A percentile compares a stretch with the other conserved stretches of the same genome.
Conservation (phyloP, 2,113 vertebrate species). For the Tympanuchus pallidicinctus region DNA sequence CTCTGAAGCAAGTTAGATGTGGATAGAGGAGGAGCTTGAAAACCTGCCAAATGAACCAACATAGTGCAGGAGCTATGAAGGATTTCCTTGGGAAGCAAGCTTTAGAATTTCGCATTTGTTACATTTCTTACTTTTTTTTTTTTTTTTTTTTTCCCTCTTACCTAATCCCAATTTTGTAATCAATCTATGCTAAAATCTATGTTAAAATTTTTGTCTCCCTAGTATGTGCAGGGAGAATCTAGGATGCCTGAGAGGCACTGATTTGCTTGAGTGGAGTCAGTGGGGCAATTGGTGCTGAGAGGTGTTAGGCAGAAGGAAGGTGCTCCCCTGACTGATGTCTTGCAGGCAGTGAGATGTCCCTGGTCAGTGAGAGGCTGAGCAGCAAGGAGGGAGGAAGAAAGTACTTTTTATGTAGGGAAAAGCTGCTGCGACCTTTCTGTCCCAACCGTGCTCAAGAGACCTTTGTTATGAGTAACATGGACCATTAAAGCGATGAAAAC, state of each 20-base stretch:
- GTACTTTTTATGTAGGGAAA: not conserved
- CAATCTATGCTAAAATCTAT: not conserved
- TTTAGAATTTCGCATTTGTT: not conserved
- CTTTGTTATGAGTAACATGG: not conserved
- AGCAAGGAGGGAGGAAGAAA: not conserved
- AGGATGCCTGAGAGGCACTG: fast-evolving
- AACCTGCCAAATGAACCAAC: not conserved
- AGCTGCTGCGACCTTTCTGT: not conserved
- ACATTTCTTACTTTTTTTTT: not conserved
- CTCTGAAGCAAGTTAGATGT: not conserved
- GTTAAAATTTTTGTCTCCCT: not conserved
- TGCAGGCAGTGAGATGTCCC: not conserved
- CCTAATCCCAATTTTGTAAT: not conserved
- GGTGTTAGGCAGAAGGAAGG: not conserved
- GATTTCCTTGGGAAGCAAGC: not conserved
- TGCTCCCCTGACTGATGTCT: not conserved
- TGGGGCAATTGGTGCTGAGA: not conserved
- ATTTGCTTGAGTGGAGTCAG: not conserved
- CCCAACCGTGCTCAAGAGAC: fast-evolving
- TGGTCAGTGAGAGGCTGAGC: not conserved
- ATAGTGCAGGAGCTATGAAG: not conserved
- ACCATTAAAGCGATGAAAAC: not conserved
- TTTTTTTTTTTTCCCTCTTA: not conserved
- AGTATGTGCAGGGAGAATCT: fast-evolving
- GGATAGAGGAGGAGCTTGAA: not conserved